A percentile compares a stretch with the other conserved stretches of the same genome.
Conservation (phyloP, 2,797 vertebrate genomes). For the Coregonus ussuriensis region DNA sequence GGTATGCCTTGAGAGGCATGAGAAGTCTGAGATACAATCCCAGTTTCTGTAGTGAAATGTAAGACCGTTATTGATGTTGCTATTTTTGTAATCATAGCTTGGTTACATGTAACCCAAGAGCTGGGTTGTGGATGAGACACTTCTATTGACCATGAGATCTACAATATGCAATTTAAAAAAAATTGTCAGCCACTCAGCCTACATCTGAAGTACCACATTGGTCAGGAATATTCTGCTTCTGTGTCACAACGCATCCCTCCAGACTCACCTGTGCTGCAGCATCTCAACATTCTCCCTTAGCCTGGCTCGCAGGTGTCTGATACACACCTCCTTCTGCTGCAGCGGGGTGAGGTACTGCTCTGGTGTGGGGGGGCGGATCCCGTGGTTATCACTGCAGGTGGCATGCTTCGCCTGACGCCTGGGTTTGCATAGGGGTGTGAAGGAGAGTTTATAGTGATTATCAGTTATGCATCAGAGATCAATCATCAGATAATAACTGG, state of each 20-base stretch:
- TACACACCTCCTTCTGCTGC: slow-evolving; percentile 98
- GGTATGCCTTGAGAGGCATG: not conserved
- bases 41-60: not conserved
- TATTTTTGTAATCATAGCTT: not conserved
- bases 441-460: not conserved
- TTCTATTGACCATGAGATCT: not conserved
- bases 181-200: not conserved
- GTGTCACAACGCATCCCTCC: not conserved
- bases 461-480: not conserved
- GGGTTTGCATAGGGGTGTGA: slow-evolving; percentile 14
- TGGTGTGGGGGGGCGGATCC: slow-evolving; percentile 89
- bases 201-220: not conserved
- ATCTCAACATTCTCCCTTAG: slow-evolving; percentile 93
- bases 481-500: not conserved
- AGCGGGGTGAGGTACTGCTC: slow-evolving; percentile 98
- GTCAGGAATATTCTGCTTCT: not conserved
- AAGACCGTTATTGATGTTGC: not conserved
- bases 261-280: slow-evolving; percentile 88
- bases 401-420: slow-evolving; percentile 89
- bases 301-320: slow-evolving; percentile 89
- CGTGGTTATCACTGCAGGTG: slow-evolving; percentile 93
- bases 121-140: not conserved
- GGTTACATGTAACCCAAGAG: not conserved
- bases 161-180: not conserved
- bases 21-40: no score